Evolutionary conservation across 2,113 vertebrate genomes (phyloP), one percentile per base, ranked within the genome.

Genomic region (Emydura subglobosa): DNA sequence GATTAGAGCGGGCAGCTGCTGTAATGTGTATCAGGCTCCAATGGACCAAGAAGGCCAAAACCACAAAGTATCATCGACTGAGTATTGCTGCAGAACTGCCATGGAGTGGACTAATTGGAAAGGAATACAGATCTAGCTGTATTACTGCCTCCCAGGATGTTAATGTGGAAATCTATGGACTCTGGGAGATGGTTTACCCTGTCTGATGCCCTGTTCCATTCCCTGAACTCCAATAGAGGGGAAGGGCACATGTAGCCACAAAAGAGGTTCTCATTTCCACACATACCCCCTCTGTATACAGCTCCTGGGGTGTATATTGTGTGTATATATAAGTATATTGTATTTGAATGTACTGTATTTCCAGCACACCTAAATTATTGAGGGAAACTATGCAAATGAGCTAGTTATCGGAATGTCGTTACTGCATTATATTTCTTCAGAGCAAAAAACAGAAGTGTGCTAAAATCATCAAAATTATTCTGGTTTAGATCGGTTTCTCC

Each of bases 391-490:
- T 42, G 25, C 19, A 57, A 65, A 65, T 27, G 7, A 10, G 11
- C 68, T 42, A 74, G 11, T 55, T 54, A 91, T 53, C 53, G 14
- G 54, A 49, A 3, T 80, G 80, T 55, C 8, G 12, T 12, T 39
- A 39, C 39, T 39, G 39, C 39, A 39, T 39, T 39, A 39, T 39
- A 39, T 39, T 39, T 39, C 39, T 39, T 39, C 39, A 39, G 39
- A 39, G 39, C 39, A 39, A 39, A 39, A 39, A 39, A 39, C 39
- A 39, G 39, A 39, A 0, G 0, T 27, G 55, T 10, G 3, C 8
- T 39, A 10, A 0, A 6, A 54, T 87, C 53, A 78, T 81, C 79
- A 84, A 50, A 86, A 91, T 87, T 39, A 87, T 24, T 27, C 57
- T 65, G 53, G 22, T 65, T 39, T 22, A 74, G 25, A 50, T 51